Evolutionary conservation across 2,797 vertebrate genomes (phyloP), one percentile per base, ranked within the genome.

Genomic region (Decapterus maruadsi): DNA sequence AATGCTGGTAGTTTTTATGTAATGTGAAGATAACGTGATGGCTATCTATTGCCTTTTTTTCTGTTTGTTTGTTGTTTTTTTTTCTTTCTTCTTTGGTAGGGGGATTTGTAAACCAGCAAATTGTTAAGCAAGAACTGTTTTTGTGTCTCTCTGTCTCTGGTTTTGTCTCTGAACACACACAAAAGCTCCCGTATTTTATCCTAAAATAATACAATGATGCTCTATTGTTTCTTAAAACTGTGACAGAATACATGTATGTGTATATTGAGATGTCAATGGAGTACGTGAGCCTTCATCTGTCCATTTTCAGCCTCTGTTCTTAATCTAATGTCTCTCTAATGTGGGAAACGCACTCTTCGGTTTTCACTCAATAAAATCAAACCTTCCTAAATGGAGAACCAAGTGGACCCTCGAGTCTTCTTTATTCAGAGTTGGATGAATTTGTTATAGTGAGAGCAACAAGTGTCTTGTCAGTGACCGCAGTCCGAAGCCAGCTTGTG

Each of bases 1-100:
- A 87, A 91, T 92, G 86, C 90, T 90, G 94, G 93, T 89, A 82
- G 86, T 87, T 90, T 58, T 90, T 89, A 88, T 93, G 90, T 86
- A 80, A 89, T 85, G 81, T 91, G 77, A 87, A 89, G 91, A 92
- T 90, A 78, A 87, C n/a, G 26, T 74, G 92, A 92, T 93, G 78
- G 77, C 78, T 90, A 93, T 94, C 92, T 81, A 57, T 62, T 72
- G 69, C 55, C 12, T 75, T 67, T 81, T 81, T 87, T 77, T 58
- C 55, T 69, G 70, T 51, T 71, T 31, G 50, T 72, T 77, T 67
- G 53, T 67, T 31, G 50, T 72, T 76, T 67, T 56, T 67, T 64
- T 59, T 29, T 6, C 26, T 26, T 53, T 2, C 2, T 54, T 29
- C 16, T 29, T 68, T 76, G 51, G 48, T 68, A 57, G n/a, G 31